Percentiles rank a stretch among this genome's conserved stretches.
phyloP scores from a whole-genome alignment of 2,113 vertebrate species.

The Tor tambroides region DNA sequence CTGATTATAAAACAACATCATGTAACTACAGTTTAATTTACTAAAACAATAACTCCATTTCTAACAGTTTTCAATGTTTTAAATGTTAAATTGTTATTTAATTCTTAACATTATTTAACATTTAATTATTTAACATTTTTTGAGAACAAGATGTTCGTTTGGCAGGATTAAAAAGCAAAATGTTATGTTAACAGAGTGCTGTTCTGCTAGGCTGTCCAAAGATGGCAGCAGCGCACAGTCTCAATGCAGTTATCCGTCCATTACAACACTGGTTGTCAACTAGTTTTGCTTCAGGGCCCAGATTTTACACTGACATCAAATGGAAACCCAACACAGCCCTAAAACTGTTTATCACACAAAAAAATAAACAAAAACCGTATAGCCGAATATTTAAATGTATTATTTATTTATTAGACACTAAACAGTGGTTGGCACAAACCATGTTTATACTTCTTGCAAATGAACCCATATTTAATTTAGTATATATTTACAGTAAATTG shows the following conservation, averaged over 20 bases:
- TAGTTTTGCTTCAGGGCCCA: background rate
- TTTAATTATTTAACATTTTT: background rate
- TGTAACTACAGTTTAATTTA: background rate
- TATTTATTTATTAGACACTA: background rate
- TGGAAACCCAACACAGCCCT: background rate
- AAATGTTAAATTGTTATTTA: background rate
- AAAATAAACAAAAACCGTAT: too few relatives aligned
- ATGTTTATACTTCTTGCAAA: background rate
- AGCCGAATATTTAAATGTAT: background rate
- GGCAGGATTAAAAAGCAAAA: background rate
- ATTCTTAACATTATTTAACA: background rate
- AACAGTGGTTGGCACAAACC: background rate
- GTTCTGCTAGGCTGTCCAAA: slow-evolving; percentile 66
- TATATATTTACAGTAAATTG: background rate
- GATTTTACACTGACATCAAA: background rate
- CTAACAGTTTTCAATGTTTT: background rate
- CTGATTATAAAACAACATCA: background rate
- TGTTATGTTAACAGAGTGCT: slow-evolving; percentile 50
- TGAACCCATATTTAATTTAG: background rate
- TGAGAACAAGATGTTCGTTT: background rate
- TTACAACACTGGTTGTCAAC: slow-evolving; percentile 48
- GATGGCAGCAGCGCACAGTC: slow-evolving; percentile 77
- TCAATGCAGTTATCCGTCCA: slow-evolving; percentile 27
- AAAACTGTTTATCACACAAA: too few relatives aligned
- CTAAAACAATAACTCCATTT: background rate